Base-by-base conservation (phyloP, 2,113 vertebrate genomes). In the Lophura nycthemera region DNA sequence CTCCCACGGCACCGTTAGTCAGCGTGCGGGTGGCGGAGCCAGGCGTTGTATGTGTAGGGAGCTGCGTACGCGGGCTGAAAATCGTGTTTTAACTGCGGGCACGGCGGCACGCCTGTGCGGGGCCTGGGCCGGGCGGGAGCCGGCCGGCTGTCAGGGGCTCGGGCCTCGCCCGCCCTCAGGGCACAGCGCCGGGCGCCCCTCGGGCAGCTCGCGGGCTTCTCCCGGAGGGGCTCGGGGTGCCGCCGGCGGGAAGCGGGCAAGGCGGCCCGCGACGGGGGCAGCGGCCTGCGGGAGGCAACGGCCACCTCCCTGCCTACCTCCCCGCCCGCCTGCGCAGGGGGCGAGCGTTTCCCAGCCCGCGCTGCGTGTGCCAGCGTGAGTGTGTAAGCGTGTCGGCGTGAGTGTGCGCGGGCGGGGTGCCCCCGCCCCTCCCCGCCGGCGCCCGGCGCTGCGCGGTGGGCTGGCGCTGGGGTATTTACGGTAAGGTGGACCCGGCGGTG, bases 391-490 rank as follows among this genome's bases (percentile, higher is more conserved):
- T 89, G 94, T 83, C 16, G 57, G 34, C 34, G 45, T 29, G 59
- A 42, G 45, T 42, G 57, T 36, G 86, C 47, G 81, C 88, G 92
- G 76, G 79, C 83, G 80, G 69, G 59, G 70, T 38, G 85, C 88
- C 83, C 94, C 89, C 92, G 92, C 95, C 86, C 79, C 88, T 90
- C 76, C 89, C 89, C 81, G 86, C 71, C 75, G 88, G 45, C 47
- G 79, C 40, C 43, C 60, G 19, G 64, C 38, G 81, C 89, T 94
- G 94, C 90, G 90, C 89, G 92, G 91, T 92, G 95, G 94, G 89
- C 79, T 88, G 64, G 87, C 86, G 77, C 54, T 79, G 95, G 82
- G 88, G 92, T 78, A 95, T 93, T 96, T 96, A 96, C 96, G 74
- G 93, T 94, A 97, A 86, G 83, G 82, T 86, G 95, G 89, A 80